phyloP scores from a whole-genome alignment of 2,888 invertebrate species.

The Chromoteleia sp. region DNA sequence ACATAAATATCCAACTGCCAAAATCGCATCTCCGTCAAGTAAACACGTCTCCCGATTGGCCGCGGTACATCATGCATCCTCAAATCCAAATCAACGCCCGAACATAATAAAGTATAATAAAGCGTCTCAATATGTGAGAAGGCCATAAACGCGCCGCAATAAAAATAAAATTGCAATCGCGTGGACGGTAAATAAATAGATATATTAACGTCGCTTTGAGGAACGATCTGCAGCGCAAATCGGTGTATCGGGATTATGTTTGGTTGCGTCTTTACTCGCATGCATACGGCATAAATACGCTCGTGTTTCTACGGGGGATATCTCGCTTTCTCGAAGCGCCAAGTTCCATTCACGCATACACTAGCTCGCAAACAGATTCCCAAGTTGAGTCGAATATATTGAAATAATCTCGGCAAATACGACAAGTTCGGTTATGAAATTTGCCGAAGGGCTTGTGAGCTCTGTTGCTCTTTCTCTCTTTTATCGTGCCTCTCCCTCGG shows the following conservation, averaged over 20 bases:
- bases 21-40: background rate
- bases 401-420: constrained; percentile 85
- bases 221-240: constrained; percentile 66
- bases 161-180: constrained; percentile 58
- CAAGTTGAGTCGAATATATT: constrained; percentile 85
- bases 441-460: constrained; percentile 85
- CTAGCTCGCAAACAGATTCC: constrained; percentile 84
- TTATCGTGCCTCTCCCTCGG: constrained; percentile 65
- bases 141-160: constrained; percentile 22
- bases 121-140: constrained; percentile 35
- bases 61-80: background rate
- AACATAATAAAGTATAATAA: constrained; percentile 52
- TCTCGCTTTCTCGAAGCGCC: constrained; percentile 73
- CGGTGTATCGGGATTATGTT: constrained; percentile 70
- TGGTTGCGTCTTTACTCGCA: constrained; percentile 67
- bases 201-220: constrained; percentile 68
- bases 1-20: too few relatives aligned
- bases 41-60: background rate
- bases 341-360: constrained; percentile 85
- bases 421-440: constrained; percentile 85
- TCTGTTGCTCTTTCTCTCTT: constrained; percentile 75
- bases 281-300: constrained; percentile 64
- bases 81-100: constrained; percentile 43
- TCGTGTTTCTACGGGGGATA: constrained; percentile 66
- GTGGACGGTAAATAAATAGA: constrained; percentile 65